These are phyloP conservation scores for Parazoanthus darwini DNA, from an alignment of 92 coral and sea anemone species.

Conservation along the genomic window DNA sequence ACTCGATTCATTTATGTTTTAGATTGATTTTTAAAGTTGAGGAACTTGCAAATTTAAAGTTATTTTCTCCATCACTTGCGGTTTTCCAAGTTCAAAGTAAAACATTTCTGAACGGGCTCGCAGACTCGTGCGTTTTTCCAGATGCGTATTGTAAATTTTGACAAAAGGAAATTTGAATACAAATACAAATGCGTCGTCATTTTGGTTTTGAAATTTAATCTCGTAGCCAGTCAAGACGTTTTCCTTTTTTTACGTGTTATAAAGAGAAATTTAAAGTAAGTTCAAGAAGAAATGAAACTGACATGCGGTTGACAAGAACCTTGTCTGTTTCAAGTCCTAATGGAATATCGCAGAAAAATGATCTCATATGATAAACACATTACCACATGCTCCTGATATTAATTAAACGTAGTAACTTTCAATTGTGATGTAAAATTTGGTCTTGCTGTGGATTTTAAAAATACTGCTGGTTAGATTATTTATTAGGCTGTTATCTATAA, in stretches of 20 bases:
- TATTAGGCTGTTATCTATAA: slow-evolving; percentile 3
- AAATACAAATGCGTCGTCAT: slow-evolving; percentile 68
- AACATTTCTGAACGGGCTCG: slow-evolving; percentile 14
- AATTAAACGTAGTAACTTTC: slow-evolving; percentile 46
- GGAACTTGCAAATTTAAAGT: slow-evolving; percentile 7
- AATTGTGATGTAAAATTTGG: slow-evolving; percentile 43
- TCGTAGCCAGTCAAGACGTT: slow-evolving; percentile 17
- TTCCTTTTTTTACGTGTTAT: background rate
- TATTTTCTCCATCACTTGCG: background rate
- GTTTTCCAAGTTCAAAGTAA: background rate
- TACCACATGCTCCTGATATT: slow-evolving; percentile 86
- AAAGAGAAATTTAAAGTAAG: background rate
- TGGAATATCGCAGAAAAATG: slow-evolving; percentile 34
- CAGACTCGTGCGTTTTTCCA: slow-evolving; percentile 42
- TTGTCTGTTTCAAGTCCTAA: slow-evolving; percentile 27
- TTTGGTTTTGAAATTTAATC: slow-evolving; percentile 47
- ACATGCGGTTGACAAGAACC: slow-evolving; percentile 10
- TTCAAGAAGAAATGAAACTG: slow-evolving; percentile 28
- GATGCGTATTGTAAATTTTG: slow-evolving; percentile 49
- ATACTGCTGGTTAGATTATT: slow-evolving; percentile 16
- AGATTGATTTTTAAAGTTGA: slow-evolving; percentile 23
- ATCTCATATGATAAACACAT: slow-evolving; percentile 61
- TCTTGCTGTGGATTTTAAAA: slow-evolving; percentile 35
- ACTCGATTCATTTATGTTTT: slow-evolving; percentile 32
- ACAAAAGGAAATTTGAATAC: slow-evolving; percentile 75